These are phyloP conservation scores for Oreochromis mossambicus DNA, from an alignment of 2,797 vertebrate species.

Conservation along the genomic window DNA sequence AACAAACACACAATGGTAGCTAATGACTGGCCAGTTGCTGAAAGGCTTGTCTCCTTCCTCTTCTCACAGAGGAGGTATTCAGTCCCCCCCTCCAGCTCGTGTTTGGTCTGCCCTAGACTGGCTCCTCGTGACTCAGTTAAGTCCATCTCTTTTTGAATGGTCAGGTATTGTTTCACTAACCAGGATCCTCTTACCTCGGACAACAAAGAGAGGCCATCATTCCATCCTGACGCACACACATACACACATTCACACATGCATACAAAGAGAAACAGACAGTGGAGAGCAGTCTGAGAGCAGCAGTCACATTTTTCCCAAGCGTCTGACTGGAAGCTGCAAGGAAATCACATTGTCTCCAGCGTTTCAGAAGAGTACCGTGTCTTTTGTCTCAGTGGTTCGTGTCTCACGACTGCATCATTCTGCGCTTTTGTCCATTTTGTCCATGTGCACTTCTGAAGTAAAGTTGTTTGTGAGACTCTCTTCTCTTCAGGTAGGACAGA, in stretches of 20 bases:
- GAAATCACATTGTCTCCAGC: slow-evolving; percentile 13
- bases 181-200: slow-evolving; percentile 67
- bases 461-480: slow-evolving; percentile 5
- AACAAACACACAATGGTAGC: slow-evolving; percentile 31
- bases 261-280: slow-evolving; percentile 12
- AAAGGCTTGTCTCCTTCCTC: slow-evolving; percentile 27
- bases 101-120: slow-evolving; percentile 29
- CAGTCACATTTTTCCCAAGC: slow-evolving; percentile 35
- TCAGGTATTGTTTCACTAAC: slow-evolving; percentile 71
- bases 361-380: neutral
- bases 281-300: slow-evolving; percentile 34
- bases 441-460: neutral
- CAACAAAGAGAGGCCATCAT: slow-evolving; percentile 55
- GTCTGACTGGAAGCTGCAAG: slow-evolving; percentile 18
- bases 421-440: neutral
- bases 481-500: slow-evolving; percentile 56
- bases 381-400: neutral
- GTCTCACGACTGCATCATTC: neutral
- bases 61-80: slow-evolving; percentile 56
- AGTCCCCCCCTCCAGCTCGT: neutral
- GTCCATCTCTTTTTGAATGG: slow-evolving; percentile 64
- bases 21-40: slow-evolving; percentile 33
- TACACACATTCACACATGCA: neutral
- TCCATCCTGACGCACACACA: neutral
- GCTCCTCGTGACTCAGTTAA: slow-evolving; percentile 49